Percentiles rank a stretch among this genome's conserved stretches.
Conservation (phyloP, 2,113 vertebrate genomes). For the Promerops cafer region DNA sequence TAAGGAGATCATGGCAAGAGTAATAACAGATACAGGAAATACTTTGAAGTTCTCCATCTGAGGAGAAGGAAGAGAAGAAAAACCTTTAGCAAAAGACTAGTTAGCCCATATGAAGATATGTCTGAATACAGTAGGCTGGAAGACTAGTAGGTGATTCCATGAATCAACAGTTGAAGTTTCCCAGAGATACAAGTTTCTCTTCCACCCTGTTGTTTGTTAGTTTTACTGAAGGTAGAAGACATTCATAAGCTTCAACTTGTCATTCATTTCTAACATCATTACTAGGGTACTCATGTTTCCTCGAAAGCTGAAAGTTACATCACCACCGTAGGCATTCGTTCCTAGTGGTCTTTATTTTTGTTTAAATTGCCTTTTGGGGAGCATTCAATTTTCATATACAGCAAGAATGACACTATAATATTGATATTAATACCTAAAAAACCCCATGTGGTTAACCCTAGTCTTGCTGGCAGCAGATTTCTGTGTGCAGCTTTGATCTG, state of each 20-base stretch:
- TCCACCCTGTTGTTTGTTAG: not conserved
- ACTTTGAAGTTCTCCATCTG: not conserved
- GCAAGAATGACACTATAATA: not conserved
- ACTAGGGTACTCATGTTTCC: not conserved
- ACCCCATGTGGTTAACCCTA: accelerated
- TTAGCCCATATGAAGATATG: not conserved
- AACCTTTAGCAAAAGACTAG: not conserved
- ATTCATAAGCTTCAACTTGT: not conserved
- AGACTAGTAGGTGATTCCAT: not conserved
- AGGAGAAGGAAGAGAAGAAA: not conserved
- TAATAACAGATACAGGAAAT: not conserved
- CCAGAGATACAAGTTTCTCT: not conserved
- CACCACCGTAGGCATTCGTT: not conserved
- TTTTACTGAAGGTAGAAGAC: not conserved
- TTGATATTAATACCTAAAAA: not conserved
- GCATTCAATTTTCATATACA: not conserved
- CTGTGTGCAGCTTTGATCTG: not conserved
- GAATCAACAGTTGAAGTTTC: not conserved
- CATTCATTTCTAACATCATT: not conserved
- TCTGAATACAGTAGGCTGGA: not conserved
- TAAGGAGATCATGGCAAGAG: not conserved
- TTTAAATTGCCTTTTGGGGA: not conserved
- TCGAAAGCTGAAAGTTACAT: not conserved
- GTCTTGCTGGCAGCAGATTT: not conserved
- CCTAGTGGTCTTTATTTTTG: not conserved